Evolutionary conservation across 2,888 invertebrate genomes (phyloP), one percentile per base, ranked within the genome.

Genomic region (Teinopalpus imperialis): DNA sequence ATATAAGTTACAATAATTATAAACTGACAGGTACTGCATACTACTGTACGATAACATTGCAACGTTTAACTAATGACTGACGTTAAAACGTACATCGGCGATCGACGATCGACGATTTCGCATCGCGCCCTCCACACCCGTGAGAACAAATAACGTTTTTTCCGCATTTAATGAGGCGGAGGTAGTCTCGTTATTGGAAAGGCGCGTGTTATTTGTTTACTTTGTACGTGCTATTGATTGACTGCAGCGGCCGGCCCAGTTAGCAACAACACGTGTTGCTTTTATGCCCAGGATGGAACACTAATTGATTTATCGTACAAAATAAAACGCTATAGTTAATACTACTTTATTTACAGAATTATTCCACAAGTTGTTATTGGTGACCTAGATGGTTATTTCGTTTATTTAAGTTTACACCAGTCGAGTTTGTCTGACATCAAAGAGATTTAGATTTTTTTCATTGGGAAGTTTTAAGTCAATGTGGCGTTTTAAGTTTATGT

Each of bases 181-280:
- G 41, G 49, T 44, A 51, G 44, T 40, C 23, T 43, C 43, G 48
- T 44, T 46, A 29, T 23, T 39, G 47, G 56, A 64, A 59, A 59
- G 55, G 54, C 52, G 50, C 45, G 51, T 42, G 46, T 51, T 56
- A 61, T 64, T 66, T 74, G 77, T 80, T 77, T 81, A 74, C 70
- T 72, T 74, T 74, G 69, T 63, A 61, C 66, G 60, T 60, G 60
- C 57, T 70, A 71, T 67, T 74, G 72, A 78, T 74, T 74, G 75
- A 80, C 69, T 75, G 70, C 69, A 71, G 70, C 61, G 61, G 56
- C 65, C 70, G 77, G 63, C 74, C 76, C 64, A 75, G 71, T 74
- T 75, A 67, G 54, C 59, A 37, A 52, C 62, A 63, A 71, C 79
- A 81, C 73, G 69, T 82, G 80, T 68, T 66, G 58, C 65, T 61